A percentile compares a stretch with the other conserved stretches of the same genome.
These are phyloP conservation scores for Merodon equestris DNA, from an alignment of 2,888 invertebrate genomes.

Conservation along the genomic window DNA sequence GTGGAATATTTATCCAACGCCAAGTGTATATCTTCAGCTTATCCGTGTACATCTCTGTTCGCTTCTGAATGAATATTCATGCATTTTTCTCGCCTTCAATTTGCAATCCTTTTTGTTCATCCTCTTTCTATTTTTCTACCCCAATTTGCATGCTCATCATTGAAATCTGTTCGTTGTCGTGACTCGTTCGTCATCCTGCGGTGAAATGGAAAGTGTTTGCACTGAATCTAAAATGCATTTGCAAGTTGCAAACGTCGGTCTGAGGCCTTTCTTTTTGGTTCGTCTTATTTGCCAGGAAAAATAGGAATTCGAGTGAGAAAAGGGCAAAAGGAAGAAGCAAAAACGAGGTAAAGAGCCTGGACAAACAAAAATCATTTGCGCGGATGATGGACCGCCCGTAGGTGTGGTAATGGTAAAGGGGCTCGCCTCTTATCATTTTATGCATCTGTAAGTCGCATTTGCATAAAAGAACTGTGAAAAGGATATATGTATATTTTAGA, in stretches of 20 bases:
- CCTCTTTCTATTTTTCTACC: background rate
- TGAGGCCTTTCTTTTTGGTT: background rate
- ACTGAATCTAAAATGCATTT: slow-evolving; percentile 66
- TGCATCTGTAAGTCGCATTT: slow-evolving; percentile 67
- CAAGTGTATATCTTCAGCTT: slow-evolving; percentile 49
- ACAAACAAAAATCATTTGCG: slow-evolving; percentile 60
- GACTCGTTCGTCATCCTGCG: background rate
- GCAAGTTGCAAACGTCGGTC: slow-evolving; percentile 58
- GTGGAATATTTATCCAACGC: slow-evolving; percentile 41
- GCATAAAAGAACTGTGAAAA: slow-evolving; percentile 46
- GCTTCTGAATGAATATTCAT: slow-evolving; percentile 64
- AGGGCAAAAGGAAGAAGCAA: background rate
- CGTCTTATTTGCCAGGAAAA: slow-evolving; percentile 57
- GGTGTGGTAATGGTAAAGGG: slow-evolving; percentile 11
- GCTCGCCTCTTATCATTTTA: slow-evolving; percentile 64
- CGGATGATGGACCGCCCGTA: slow-evolving; percentile 48
- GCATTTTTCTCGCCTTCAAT: slow-evolving; percentile 50
- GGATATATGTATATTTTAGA: background rate
- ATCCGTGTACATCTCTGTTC: slow-evolving; percentile 66
- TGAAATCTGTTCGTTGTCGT: background rate
- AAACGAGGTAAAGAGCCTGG: slow-evolving; percentile 9
- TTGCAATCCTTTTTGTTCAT: slow-evolving; percentile 42
- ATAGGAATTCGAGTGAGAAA: slow-evolving; percentile 13
- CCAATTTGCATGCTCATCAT: slow-evolving; percentile 1
- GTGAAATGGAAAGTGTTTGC: slow-evolving; percentile 14